A percentile compares a stretch with the other conserved stretches of the same genome.
Conservation (phyloP, 2,113 vertebrate genomes). For the Falcunculus frontatus region DNA sequence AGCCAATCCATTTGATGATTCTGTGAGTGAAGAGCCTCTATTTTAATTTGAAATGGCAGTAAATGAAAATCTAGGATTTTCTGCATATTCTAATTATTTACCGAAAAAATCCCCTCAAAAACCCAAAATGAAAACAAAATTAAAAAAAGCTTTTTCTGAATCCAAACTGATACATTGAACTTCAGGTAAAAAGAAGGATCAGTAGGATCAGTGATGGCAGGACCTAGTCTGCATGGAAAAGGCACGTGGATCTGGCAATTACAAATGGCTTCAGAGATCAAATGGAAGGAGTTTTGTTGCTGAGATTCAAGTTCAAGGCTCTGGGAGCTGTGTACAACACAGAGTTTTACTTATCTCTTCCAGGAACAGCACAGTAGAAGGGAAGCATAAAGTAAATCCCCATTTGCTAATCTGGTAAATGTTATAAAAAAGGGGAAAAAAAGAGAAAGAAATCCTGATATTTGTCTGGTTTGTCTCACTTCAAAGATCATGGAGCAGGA, state of each 20-base stretch:
- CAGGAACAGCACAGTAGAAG: neutral
- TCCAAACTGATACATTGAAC: accelerated
- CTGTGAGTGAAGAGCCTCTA: neutral
- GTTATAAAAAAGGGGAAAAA: neutral
- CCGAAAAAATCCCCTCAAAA: neutral
- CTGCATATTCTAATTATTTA: neutral
- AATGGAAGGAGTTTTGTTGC: neutral
- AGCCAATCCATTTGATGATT: neutral
- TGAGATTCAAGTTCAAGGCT: neutral
- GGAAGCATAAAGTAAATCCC: neutral
- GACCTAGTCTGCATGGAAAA: neutral
- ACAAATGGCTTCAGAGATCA: neutral
- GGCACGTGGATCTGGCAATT: neutral
- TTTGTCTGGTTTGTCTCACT: slow-evolving; percentile 44
- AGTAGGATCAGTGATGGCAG: neutral
- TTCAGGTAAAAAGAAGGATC: neutral
- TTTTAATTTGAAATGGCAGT: neutral
- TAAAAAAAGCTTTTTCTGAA: neutral
- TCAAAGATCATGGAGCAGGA: neutral
- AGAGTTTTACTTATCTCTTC: neutral
- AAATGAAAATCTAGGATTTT: neutral
- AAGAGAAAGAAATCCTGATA: neutral
- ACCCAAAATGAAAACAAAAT: neutral
- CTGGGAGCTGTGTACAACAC: neutral
- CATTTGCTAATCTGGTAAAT: slow-evolving; percentile 23